Percentiles rank a stretch among this genome's conserved stretches.
These are phyloP conservation scores for Todiramphus chloris DNA, from an alignment of 2,113 vertebrate species.

Conservation along the genomic window DNA sequence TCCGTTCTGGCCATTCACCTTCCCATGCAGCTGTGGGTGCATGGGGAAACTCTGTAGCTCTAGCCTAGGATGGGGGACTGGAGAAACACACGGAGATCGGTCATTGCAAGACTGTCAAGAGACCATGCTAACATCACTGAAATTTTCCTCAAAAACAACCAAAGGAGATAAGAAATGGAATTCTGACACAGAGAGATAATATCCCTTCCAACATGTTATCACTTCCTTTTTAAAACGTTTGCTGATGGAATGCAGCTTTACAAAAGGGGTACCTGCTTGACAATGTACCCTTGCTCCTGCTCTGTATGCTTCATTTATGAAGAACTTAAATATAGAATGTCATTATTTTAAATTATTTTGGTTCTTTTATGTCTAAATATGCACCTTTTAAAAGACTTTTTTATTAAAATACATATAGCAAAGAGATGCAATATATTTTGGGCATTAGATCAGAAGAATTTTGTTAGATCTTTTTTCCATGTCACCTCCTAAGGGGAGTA, in stretches of 20 bases:
- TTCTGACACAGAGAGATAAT: background rate
- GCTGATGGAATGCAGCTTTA: background rate
- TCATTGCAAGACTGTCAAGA: rapidly evolving
- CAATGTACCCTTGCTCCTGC: background rate
- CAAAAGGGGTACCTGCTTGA: background rate
- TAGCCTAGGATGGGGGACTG: background rate
- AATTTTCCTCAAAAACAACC: background rate
- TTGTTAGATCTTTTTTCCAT: conserved; percentile 16
- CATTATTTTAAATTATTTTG: conserved; percentile 26
- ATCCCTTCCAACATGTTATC: background rate
- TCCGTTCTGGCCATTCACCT: rapidly evolving
- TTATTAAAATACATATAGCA: conserved; percentile 19
- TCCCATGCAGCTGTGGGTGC: rapidly evolving
- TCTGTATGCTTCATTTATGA: background rate
- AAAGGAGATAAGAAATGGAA: background rate
- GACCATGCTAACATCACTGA: rapidly evolving
- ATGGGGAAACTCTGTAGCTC: rapidly evolving
- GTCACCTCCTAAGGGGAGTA: background rate
- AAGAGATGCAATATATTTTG: conserved; percentile 35
- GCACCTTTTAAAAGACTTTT: background rate
- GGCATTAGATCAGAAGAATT: conserved; percentile 52
- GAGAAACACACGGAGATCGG: rapidly evolving
- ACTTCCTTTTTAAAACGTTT: background rate
- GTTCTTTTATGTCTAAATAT: conserved; percentile 29
- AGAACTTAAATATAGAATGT: background rate